A percentile compares a stretch with the other conserved stretches of the same genome.
These are phyloP conservation scores for Acestrorhynchus altus DNA, from an alignment of 2,797 vertebrate species.

Conservation along the genomic window DNA sequence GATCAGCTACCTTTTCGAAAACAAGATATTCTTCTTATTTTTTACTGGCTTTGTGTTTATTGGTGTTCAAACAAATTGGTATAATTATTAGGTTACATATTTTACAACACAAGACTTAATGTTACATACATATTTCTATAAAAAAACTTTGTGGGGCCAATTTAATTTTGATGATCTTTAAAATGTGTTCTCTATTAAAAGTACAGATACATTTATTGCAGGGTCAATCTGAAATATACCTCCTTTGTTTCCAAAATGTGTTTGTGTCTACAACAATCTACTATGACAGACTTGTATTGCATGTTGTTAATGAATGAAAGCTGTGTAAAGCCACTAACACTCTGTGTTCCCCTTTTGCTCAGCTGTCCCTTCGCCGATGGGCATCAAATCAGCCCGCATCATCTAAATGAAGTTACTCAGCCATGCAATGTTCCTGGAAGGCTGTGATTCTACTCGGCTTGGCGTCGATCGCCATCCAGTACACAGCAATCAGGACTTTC, in stretches of 20 bases:
- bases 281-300: neutral
- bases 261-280: neutral
- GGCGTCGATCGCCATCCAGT: constrained; percentile 93
- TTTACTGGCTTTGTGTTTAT: too few relatives aligned
- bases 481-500: constrained; percentile 93
- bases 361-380: constrained; percentile 53
- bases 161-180: too few relatives aligned
- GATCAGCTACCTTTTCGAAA: too few relatives aligned
- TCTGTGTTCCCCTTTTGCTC: constrained; percentile 1
- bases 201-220: too few relatives aligned
- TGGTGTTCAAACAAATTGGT: too few relatives aligned
- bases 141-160: too few relatives aligned
- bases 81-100: too few relatives aligned
- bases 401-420: constrained; percentile 86
- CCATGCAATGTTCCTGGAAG: constrained; percentile 98
- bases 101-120: too few relatives aligned
- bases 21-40: too few relatives aligned
- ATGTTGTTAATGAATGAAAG: neutral
- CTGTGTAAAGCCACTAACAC: neutral
- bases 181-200: too few relatives aligned
- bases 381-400: constrained; percentile 61
- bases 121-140: too few relatives aligned
- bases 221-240: neutral
- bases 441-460: constrained; percentile 91
- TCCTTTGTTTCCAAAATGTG: neutral